Conservation (phyloP, 1,140 invertebrate species). For the Diabrotica undecimpunctata region DNA sequence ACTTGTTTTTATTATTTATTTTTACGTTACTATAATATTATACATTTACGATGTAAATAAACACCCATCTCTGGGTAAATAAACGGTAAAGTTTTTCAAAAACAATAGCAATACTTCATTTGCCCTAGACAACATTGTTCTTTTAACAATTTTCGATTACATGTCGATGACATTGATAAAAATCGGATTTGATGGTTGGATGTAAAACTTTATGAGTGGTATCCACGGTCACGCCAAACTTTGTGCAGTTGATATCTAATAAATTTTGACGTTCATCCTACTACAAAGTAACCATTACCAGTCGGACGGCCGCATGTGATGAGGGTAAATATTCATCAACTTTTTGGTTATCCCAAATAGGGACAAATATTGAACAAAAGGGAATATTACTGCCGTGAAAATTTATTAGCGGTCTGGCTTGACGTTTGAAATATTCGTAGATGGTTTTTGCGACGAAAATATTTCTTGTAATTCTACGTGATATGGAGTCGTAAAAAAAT, state of each 20-base stretch:
- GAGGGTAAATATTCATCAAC: constrained; percentile 10
- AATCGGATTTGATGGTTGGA: background rate
- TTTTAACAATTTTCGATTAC: too few species aligned
- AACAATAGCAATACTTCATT: too few species aligned
- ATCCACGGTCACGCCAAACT: background rate
- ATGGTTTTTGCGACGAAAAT: too few species aligned
- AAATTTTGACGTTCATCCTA: constrained; percentile 2
- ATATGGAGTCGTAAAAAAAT: too few species aligned
- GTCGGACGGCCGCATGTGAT: background rate
- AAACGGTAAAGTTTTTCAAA: too few species aligned
- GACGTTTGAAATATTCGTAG: too few species aligned
- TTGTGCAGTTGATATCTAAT: background rate
- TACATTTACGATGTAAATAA: too few species aligned
- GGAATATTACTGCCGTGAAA: background rate
- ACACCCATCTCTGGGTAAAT: too few species aligned
- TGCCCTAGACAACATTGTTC: too few species aligned
- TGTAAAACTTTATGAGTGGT: constrained; percentile 2
- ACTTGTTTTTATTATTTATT: too few species aligned
- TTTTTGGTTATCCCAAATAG: constrained; percentile 5
- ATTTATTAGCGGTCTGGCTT: background rate
- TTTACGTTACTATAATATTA: too few species aligned
- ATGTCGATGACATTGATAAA: background rate
- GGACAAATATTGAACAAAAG: constrained; percentile 9
- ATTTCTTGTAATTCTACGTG: too few species aligned
- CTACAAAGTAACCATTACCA: constrained; percentile 1